Evolutionary conservation across 2,113 vertebrate genomes (phyloP), one percentile per base, ranked within the genome.

Genomic region (Dolichotis patagonum): DNA sequence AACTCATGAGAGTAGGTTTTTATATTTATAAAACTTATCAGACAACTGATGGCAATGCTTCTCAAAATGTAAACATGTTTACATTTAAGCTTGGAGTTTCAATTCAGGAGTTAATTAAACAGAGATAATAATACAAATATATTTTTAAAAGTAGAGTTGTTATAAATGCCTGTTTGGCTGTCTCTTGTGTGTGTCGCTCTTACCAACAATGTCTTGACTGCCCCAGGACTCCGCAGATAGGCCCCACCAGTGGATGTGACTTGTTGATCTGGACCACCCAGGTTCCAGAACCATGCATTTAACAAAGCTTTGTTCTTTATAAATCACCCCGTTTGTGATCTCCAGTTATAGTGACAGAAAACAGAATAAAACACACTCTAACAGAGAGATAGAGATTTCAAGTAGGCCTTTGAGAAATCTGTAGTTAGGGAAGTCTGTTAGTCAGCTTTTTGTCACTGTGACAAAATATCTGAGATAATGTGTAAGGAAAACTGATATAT

Each of bases 11-110:
- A 93, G 38, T 71, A 24, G 41, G 19, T 26, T 91, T 92, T 71
- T 63, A 46, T 89, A 90, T 92, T 84, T 95, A 17, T 90, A 94
- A 95, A 91, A 94, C 30, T 20, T 62, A 91, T 78, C 84, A 91
- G 49, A 88, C 65, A 91, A 56, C 22, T 32, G 28, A 78, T 19
- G 49, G 38, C 35, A 80, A 58, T 52, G n/a, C 3, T 22, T 80
- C 52, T 65, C 67, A 92, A 94, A 92, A 97, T 90, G 16, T 43
- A 85, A 95, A n/a, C 46, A 54, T 78, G 43, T 65, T 77, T 77
- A 91, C 62, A 41, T 77, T 91, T 73, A 91, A 67, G 85, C n/a
- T 82, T 85, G n/a, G 20, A 91, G 91, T 92, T 94, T 89, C 56
- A 94, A 56, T 91, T 81, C 54, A 22, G 43, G 14, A 91, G 89